phyloP scores from a whole-genome alignment of 1,140 invertebrate species.

The Paralvinella palmiformis region DNA sequence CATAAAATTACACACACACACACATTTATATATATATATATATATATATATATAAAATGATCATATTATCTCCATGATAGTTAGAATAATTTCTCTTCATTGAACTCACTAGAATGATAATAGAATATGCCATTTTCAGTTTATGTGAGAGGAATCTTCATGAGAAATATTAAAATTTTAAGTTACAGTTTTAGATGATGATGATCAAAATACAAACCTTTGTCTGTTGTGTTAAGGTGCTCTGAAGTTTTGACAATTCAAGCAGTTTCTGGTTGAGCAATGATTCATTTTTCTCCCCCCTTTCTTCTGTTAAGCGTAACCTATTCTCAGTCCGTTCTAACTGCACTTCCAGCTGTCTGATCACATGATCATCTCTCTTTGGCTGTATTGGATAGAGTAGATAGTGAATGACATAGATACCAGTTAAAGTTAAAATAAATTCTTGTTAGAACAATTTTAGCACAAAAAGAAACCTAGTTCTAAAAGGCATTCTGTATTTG shows the following conservation, averaged over 20 bases:
- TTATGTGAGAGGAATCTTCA: not conserved
- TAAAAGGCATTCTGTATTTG: not conserved
- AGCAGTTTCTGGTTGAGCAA: constrained; percentile 35
- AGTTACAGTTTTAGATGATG: not conserved
- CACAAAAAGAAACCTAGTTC: not conserved
- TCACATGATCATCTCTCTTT: not conserved
- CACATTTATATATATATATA: not conserved
- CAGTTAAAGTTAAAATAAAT: not conserved
- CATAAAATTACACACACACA: not conserved
- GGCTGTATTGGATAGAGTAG: not conserved
- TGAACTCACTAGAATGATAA: not conserved
- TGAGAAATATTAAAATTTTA: not conserved
- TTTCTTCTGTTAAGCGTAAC: constrained; percentile 27
- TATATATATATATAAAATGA: not conserved
- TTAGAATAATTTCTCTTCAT: not conserved
- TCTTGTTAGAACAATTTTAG: not conserved
- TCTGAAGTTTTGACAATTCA: constrained; percentile 37
- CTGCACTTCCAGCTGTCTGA: constrained; percentile 1
- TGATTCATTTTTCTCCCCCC: constrained; percentile 25
- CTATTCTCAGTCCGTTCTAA: constrained; percentile 15
- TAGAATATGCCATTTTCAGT: not conserved
- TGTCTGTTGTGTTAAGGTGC: constrained; percentile 34
- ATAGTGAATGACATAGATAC: not conserved
- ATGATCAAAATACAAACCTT: constrained; percentile 26
- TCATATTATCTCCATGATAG: not conserved